These are phyloP conservation scores for Amblyjoppa fuscipennis DNA, from an alignment of 2,888 invertebrate species.

Conservation along the genomic window DNA sequence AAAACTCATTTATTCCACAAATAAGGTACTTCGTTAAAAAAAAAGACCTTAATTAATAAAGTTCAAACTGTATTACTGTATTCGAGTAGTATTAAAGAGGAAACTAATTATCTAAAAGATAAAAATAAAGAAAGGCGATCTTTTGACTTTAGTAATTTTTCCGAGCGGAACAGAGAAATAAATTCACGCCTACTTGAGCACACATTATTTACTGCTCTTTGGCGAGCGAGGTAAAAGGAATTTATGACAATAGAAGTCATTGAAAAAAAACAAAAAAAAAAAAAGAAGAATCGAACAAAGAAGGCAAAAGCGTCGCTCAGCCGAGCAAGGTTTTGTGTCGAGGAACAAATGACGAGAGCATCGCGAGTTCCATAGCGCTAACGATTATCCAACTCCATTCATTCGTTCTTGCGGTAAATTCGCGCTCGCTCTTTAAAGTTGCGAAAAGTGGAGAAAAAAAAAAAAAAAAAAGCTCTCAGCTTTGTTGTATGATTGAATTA, in stretches of 20 bases:
- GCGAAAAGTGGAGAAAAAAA: slow-evolving; percentile 4
- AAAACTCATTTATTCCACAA: neutral
- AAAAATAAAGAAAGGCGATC: neutral
- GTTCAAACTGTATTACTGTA: neutral
- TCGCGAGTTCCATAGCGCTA: slow-evolving; percentile 42
- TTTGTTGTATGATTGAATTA: slow-evolving; percentile 28
- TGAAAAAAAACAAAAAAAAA: slow-evolving; percentile 38
- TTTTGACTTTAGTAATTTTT: neutral
- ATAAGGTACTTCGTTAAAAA: neutral
- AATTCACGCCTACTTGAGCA: neutral
- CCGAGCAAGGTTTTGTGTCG: slow-evolving; percentile 53
- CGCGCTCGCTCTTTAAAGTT: neutral
- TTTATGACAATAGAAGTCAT: slow-evolving; percentile 53
- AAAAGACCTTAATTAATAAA: slow-evolving; percentile 2
- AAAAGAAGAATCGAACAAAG: slow-evolving; percentile 23
- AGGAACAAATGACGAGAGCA: slow-evolving; percentile 59
- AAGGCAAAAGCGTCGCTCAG: slow-evolving; percentile 25
- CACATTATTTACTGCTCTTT: slow-evolving; percentile 41
- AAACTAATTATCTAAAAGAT: neutral
- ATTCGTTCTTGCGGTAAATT: slow-evolving; percentile 17
- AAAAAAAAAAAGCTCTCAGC: neutral
- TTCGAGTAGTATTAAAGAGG: neutral
- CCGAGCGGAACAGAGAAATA: neutral
- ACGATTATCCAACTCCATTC: slow-evolving; percentile 61
- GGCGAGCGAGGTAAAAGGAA: slow-evolving; percentile 34